These are phyloP conservation scores for Spodoptera frugiperda DNA, from an alignment of 1,140 invertebrate species.

Conservation along the genomic window DNA sequence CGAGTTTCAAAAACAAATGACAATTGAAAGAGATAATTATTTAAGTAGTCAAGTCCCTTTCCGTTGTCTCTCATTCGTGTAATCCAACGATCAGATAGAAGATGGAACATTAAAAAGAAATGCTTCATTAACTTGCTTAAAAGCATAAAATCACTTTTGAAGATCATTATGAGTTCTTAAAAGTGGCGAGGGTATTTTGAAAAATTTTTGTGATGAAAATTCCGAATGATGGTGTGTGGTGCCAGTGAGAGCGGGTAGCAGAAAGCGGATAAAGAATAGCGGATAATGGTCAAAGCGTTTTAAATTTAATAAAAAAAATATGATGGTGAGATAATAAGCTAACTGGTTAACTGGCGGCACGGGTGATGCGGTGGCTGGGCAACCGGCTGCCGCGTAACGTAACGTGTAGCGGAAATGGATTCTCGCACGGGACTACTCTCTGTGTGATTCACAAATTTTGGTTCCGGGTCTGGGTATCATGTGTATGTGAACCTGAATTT, in stretches of 20 bases:
- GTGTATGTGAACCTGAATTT: too few species aligned
- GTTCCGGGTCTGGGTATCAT: too few species aligned
- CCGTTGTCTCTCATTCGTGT: not conserved
- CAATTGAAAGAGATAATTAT: constrained; percentile 12
- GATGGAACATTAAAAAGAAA: constrained; percentile 34
- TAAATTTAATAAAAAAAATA: too few species aligned
- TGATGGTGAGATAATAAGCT: too few species aligned
- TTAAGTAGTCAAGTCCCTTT: constrained; percentile 3
- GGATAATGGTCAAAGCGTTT: too few species aligned
- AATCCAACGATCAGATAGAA: constrained; percentile 19
- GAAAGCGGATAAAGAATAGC: too few species aligned
- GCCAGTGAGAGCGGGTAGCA: not conserved
- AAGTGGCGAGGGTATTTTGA: constrained; percentile 1
- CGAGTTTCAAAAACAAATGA: not conserved
- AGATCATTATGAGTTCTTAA: constrained; percentile 31
- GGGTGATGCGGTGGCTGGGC: too few species aligned
- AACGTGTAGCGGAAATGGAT: too few species aligned
- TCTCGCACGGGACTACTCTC: too few species aligned
- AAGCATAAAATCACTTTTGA: constrained; percentile 38
- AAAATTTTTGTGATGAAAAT: constrained; percentile 29
- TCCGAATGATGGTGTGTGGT: not conserved
- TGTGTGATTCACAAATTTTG: too few species aligned
- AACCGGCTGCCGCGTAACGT: too few species aligned
- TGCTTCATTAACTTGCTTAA: constrained; percentile 28
- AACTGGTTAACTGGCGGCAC: too few species aligned